A percentile compares a stretch with the other conserved stretches of the same genome.
Evolutionary conservation across 2,113 vertebrate species (phyloP).

Genomic region (Oreochromis aureus): DNA sequence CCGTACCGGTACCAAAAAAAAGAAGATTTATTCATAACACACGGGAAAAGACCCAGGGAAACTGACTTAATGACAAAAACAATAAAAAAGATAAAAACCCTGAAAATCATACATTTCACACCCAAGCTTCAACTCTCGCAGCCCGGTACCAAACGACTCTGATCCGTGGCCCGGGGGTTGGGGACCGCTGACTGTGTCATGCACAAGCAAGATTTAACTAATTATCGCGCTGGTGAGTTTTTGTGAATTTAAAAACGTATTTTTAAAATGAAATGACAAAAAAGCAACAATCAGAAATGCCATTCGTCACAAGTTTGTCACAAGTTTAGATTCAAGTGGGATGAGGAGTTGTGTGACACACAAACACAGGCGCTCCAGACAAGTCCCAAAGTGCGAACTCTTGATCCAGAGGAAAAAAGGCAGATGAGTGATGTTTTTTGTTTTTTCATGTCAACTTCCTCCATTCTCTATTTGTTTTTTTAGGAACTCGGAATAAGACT

Average conservation of each 20-base stretch:
- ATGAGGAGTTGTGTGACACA: neutral
- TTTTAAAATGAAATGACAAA: neutral
- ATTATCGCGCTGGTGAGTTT: neutral
- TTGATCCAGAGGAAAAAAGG: neutral
- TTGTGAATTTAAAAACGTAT: neutral
- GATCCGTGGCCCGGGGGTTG: neutral
- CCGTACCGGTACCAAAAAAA: neutral
- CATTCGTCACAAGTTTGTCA: neutral
- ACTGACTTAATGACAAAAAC: neutral
- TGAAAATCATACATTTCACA: neutral
- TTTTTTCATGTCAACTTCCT: neutral
- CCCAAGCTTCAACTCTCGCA: neutral
- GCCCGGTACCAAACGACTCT: fast-evolving
- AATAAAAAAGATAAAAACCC: fast-evolving
- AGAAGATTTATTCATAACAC: neutral
- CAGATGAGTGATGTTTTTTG: neutral
- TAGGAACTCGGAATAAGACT: neutral
- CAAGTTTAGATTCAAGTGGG: neutral
- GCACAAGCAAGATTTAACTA: neutral
- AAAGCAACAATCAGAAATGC: neutral
- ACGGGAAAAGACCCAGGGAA: fast-evolving
- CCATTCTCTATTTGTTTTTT: neutral
- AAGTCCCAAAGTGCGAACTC: neutral
- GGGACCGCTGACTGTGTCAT: neutral
- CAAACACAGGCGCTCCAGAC: neutral